These are phyloP conservation scores for Podarcis muralis DNA, from an alignment of 2,113 vertebrate genomes.

Conservation along the genomic window DNA sequence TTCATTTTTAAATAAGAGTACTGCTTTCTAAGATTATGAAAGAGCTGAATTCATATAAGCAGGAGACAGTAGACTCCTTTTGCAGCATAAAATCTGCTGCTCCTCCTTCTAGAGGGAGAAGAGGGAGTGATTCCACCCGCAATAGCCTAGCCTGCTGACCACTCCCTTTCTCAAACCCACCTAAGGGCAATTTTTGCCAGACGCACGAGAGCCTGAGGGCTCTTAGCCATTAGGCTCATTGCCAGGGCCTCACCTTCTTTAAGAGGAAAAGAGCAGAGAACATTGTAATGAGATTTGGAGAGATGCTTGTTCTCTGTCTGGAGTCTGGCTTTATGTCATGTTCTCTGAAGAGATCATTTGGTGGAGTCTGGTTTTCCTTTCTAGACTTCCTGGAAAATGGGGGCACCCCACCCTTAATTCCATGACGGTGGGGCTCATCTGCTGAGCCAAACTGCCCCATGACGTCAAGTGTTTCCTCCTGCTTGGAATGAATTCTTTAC, in stretches of 20 bases:
- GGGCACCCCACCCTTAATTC: not conserved
- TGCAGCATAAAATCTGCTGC: not conserved
- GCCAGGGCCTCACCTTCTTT: not conserved
- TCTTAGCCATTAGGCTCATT: not conserved
- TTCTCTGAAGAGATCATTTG: not conserved
- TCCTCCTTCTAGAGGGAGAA: not conserved
- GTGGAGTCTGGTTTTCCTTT: not conserved
- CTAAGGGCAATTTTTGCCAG: not conserved
- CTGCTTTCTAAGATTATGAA: not conserved
- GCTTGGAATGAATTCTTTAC: fast-evolving
- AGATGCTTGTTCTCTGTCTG: not conserved
- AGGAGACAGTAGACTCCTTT: not conserved
- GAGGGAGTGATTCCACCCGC: not conserved
- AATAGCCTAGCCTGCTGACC: not conserved
- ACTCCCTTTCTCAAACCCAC: not conserved
- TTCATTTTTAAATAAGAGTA: slow-evolving; percentile 4
- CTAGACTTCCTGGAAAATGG: slow-evolving; percentile 6
- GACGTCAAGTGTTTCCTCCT: not conserved
- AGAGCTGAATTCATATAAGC: not conserved
- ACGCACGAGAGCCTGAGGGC: not conserved
- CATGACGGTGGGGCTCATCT: not conserved
- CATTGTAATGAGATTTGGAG: not conserved
- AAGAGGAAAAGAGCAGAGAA: not conserved
- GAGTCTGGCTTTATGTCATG: not conserved
- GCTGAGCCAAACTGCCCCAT: not conserved